Evolutionary conservation across 2,797 vertebrate species (phyloP).

Genomic region (Urophycis tenuis): DNA sequence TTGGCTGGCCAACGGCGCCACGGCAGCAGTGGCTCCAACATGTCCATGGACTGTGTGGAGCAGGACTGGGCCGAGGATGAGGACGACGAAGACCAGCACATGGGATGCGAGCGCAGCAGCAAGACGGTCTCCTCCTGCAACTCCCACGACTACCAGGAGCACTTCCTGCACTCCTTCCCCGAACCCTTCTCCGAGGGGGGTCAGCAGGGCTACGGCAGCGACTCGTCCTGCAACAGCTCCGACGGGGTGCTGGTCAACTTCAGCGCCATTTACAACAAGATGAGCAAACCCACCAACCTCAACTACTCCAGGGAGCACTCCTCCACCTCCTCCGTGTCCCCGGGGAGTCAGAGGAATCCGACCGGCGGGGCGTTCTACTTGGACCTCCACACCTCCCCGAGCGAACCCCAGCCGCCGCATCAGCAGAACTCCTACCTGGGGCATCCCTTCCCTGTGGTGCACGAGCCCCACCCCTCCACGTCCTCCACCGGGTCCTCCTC

Average conservation of each 20-base stretch:
- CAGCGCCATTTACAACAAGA: slow-evolving; percentile 93
- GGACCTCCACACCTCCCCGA: slow-evolving; percentile 88
- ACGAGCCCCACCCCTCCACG: slow-evolving; percentile 65
- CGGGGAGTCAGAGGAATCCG: slow-evolving; percentile 66
- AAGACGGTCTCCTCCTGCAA: slow-evolving; percentile 73
- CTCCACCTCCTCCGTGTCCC: slow-evolving; percentile 73
- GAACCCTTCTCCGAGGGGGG: slow-evolving; percentile 73
- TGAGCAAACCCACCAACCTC: slow-evolving; percentile 72
- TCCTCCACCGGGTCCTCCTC: slow-evolving; percentile 66
- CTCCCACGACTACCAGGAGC: slow-evolving; percentile 69
- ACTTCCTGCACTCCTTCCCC: slow-evolving; percentile 51
- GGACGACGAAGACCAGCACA: slow-evolving; percentile 71
- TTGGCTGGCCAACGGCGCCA: slow-evolving; percentile 67
- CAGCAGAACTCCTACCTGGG: slow-evolving; percentile 32
- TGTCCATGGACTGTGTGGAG: slow-evolving; percentile 82
- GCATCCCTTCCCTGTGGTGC: slow-evolving; percentile 55
- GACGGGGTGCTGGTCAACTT: slow-evolving; percentile 93
- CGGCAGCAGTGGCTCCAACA: slow-evolving; percentile 75
- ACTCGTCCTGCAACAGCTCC: slow-evolving; percentile 94
- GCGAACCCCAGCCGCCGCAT: slow-evolving; percentile 71
- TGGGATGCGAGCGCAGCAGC: slow-evolving; percentile 64
- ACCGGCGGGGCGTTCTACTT: slow-evolving; percentile 86
- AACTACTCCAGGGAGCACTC: slow-evolving; percentile 75
- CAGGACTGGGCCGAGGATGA: slow-evolving; percentile 82
- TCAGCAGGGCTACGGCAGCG: slow-evolving; percentile 82